Conservation (phyloP, 2,888 invertebrate species). For the Leptinotarsa rubiginosa region DNA sequence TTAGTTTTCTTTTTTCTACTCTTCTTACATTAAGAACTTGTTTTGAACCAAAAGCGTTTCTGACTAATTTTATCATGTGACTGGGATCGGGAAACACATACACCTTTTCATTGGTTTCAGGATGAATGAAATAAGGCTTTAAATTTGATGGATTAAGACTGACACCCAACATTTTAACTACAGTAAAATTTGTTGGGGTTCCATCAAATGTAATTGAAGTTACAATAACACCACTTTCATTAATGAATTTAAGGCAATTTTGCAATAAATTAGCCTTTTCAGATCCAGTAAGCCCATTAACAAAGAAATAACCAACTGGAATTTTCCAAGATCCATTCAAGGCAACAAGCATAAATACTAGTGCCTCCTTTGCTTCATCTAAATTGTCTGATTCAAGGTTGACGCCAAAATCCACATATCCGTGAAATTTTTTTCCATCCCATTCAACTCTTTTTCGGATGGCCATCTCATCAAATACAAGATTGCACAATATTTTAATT, state of each 20-base stretch:
- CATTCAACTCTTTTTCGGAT: conserved; percentile 43
- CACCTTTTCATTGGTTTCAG: conserved; percentile 30
- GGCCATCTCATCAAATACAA: conserved; percentile 55
- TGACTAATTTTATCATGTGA: conserved; percentile 36
- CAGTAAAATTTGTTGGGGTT: conserved; percentile 34
- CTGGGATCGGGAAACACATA: conserved; percentile 31
- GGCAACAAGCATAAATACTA: conserved; percentile 44
- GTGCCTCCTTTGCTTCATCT: conserved; percentile 48
- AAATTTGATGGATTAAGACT: conserved; percentile 41
- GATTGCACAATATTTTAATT: conserved; percentile 41
- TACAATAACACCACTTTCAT: conserved; percentile 41
- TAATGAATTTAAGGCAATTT: conserved; percentile 38
- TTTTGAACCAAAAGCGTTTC: conserved; percentile 8
- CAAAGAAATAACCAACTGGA: conserved; percentile 49
- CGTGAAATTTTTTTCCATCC: conserved; percentile 40
- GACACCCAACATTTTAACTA: conserved; percentile 42
- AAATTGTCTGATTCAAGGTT: conserved; percentile 44
- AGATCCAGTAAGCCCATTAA: conserved; percentile 37
- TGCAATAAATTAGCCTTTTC: conserved; percentile 40
- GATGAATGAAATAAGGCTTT: conserved; percentile 27
- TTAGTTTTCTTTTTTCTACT: background rate
- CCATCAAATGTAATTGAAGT: conserved; percentile 50
- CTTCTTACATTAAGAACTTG: background rate
- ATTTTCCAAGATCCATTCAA: conserved; percentile 50
- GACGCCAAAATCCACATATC: conserved; percentile 45